Percentiles rank a stretch among this genome's conserved stretches.
Evolutionary conservation across 2,113 vertebrate genomes (phyloP).

Genomic region (Paralichthys olivaceus): DNA sequence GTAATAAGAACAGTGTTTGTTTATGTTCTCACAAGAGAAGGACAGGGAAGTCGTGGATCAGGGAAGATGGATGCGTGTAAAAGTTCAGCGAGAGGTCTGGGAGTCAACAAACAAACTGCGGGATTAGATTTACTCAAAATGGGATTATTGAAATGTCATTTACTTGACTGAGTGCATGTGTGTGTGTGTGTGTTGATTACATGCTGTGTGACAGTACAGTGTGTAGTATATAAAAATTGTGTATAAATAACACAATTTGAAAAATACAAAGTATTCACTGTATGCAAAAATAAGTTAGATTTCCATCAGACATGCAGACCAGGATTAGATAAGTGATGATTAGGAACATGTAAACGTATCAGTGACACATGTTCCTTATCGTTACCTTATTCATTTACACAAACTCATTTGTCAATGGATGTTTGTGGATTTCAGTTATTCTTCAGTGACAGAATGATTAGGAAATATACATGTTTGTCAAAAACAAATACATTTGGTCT

Average conservation of each 20-base stretch:
- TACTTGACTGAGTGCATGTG: constrained; percentile 25
- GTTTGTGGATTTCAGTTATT: too few species aligned
- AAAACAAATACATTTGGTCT: too few species aligned
- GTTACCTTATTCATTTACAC: too few species aligned
- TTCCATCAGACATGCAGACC: constrained; percentile 19
- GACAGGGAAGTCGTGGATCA: constrained; percentile 38
- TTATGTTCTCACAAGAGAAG: constrained; percentile 54
- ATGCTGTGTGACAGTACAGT: constrained; percentile 57
- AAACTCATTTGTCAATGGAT: too few species aligned
- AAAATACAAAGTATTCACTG: constrained; percentile 48
- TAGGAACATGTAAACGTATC: constrained; percentile 10
- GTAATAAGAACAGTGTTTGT: constrained; percentile 47
- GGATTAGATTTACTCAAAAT: constrained; percentile 44
- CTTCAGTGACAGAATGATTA: too few species aligned
- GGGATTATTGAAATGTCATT: constrained; percentile 45
- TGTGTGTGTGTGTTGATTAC: constrained; percentile 16
- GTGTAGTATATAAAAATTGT: too few species aligned
- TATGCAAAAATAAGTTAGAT: constrained; percentile 46
- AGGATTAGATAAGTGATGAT: constrained; percentile 41
- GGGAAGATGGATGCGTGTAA: constrained; percentile 49
- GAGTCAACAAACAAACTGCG: constrained; percentile 63
- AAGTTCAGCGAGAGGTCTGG: constrained; percentile 60
- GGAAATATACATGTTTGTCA: too few species aligned
- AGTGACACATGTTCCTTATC: too few species aligned
- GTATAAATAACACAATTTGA: constrained; percentile 61